Evolutionary conservation across 2,797 vertebrate species (phyloP), one percentile per base, ranked within the genome.

Genomic region (Lateolabrax maculatus): DNA sequence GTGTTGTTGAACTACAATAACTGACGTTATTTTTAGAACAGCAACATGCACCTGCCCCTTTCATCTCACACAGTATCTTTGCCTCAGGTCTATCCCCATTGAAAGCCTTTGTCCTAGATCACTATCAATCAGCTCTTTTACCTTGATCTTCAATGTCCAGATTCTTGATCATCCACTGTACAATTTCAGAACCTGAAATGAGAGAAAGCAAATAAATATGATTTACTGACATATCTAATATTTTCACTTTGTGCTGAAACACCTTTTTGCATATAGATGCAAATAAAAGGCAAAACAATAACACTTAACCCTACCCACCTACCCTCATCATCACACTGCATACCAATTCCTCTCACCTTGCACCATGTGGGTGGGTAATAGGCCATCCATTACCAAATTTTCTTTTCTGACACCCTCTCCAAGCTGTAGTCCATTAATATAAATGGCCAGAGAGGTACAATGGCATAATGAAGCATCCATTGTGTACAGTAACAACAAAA

Each of bases 81-180:
- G 4, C 29, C 3, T 5, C 13, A 23, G 4, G 9, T 31, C 23
- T 9, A 15, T 23, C 12, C 13, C 27, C 18, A 44, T 36, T 21
- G 8, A 66, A 56, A 53, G 27, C 0, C 27, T 55, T 19, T 63
- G 7, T 23, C 8, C n/a, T 15, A 11, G 9, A 63, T 64, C 16
- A 60, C 18, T 51, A 71, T 44, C 2, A 2, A 71, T 48, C 6
- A 53, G n/a, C 5, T 29, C 12, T 13, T 56, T 85, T 96, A 99
- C 98, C 98, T 97, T 97, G 98, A 86, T 99, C 98, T 93, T 99
- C 98, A 90, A 99, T 97, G 63, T 95, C 97, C 90, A 99, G 95
- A 88, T 98, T 98, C 96, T 97, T 99, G 81, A 97, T 96, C 95
- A 99, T 96, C 98, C 98, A 99, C 44, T 98, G 98, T 90, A 99